Evolutionary conservation across 2,888 invertebrate species (phyloP), one percentile per base, ranked within the genome.

Genomic region (Coleophora deauratella): DNA sequence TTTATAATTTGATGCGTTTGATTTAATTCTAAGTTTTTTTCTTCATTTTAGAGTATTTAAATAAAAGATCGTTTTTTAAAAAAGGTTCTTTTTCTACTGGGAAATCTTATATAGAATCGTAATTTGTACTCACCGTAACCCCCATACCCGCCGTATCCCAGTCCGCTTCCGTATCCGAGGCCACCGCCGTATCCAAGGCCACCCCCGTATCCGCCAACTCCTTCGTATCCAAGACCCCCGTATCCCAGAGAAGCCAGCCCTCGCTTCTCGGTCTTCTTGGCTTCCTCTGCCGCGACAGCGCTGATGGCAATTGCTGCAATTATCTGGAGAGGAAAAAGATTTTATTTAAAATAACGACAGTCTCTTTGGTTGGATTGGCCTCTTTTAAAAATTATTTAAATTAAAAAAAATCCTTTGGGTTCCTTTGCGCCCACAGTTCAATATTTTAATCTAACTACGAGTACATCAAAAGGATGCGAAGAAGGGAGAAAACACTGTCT

Each of bases 251-350:
- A 62, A 42, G 77, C 65, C 37, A 87, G 69, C 51, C 82, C 85
- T 33, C 86, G 74, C 58, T 86, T 85, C 52, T 86, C 82, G 40
- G 80, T 78, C 64, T 84, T 84, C 67, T 85, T 85, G 33, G 68
- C 77, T 32, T 78, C 81, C 39, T 81, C 82, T 38, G 84, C 85
- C 61, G 66, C 68, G 30, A 72, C 76, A 44, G 80, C 82, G 49
- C 70, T 69, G 36, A 78, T 43, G 47, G 72, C 63, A 11, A 84
- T 64, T 37, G 72, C 74, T 42, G 72, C 67, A 46, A 82, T 68
- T 47, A 84, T 61, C 84, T 84, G 58, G 4, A 31, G 4, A 31
- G 6, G 27, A 21, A 35, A 9, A 30, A n/a, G 13, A 27, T 21
- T 33, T 27, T 33, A 15, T 21, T 31, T 38, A 12, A 15, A n/a